These are phyloP conservation scores for Standfussiana lucernea DNA, from an alignment of 2,888 invertebrate species.

Conservation along the genomic window DNA sequence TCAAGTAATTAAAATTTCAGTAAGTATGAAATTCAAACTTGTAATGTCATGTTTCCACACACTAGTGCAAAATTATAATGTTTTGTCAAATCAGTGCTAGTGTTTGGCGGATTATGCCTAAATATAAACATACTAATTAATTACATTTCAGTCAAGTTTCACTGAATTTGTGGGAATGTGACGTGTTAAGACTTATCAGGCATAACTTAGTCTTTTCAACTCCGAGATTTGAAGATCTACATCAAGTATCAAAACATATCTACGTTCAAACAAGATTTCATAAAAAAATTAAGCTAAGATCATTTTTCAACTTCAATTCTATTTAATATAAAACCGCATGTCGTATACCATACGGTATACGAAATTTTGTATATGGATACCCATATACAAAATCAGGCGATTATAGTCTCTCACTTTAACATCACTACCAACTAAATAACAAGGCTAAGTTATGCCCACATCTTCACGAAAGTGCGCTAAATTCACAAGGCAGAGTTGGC, in stretches of 20 bases:
- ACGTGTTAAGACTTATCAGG: conserved; percentile 28
- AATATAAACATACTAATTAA: conserved; percentile 61
- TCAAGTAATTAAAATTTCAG: conserved; percentile 60
- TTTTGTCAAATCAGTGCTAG: conserved; percentile 70
- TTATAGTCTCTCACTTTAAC: conserved; percentile 22
- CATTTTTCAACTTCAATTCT: conserved; percentile 1
- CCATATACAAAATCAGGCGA: conserved; percentile 37
- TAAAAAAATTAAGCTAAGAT: conserved; percentile 22
- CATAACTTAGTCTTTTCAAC: conserved; percentile 49
- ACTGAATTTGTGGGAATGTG: conserved; percentile 50
- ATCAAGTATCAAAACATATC: conserved; percentile 20
- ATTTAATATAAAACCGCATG: conserved; percentile 24
- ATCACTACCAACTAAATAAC: conserved; percentile 50
- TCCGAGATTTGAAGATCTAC: conserved; percentile 4
- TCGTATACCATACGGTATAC: conserved; percentile 39
- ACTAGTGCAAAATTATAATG: conserved; percentile 67
- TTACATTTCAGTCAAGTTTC: conserved; percentile 65
- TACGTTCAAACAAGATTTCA: conserved; percentile 9
- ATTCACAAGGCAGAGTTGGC: conserved; percentile 1
- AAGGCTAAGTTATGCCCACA: conserved; percentile 60
- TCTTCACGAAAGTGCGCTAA: conserved; percentile 8
- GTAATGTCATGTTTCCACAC: conserved; percentile 68
- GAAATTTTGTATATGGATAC: no score
- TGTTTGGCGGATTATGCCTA: conserved; percentile 67
- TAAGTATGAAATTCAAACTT: conserved; percentile 60